These are phyloP conservation scores for Harmothoe impar DNA, from an alignment of 2,888 invertebrate species.

Conservation along the genomic window DNA sequence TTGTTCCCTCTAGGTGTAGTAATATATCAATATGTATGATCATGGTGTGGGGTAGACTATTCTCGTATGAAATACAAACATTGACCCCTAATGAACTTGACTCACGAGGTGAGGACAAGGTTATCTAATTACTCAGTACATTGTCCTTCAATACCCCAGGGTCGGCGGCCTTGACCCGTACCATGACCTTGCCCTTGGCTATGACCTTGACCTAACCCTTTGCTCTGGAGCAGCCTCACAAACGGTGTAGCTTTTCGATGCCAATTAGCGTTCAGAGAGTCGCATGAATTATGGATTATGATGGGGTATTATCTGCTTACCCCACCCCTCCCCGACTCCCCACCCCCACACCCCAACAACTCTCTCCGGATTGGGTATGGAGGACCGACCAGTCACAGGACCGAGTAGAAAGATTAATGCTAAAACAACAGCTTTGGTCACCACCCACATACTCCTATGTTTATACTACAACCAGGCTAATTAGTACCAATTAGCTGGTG, in stretches of 20 bases:
- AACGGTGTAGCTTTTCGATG: constrained; percentile 33
- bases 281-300: constrained; percentile 13
- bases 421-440: too few relatives aligned
- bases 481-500: too few relatives aligned
- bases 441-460: too few relatives aligned
- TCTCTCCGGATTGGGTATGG: too few relatives aligned
- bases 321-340: not conserved
- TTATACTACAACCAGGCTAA: too few relatives aligned
- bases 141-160: not conserved
- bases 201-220: constrained; percentile 41
- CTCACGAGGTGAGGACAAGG: not conserved
- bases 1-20: too few relatives aligned
- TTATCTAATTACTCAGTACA: constrained; percentile 5
- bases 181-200: not conserved
- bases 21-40: too few relatives aligned
- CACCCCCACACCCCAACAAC: not conserved
- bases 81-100: too few relatives aligned
- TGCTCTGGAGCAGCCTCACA: constrained; percentile 11
- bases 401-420: too few relatives aligned
- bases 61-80: too few relatives aligned
- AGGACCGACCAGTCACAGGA: too few relatives aligned
- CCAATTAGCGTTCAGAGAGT: constrained; percentile 20
- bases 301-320: not conserved
- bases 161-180: not conserved
- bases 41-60: too few relatives aligned